Percentiles rank a stretch among this genome's conserved stretches.
Evolutionary conservation across 2,797 vertebrate species (phyloP).

Genomic region (Onychomys arenicola): DNA sequence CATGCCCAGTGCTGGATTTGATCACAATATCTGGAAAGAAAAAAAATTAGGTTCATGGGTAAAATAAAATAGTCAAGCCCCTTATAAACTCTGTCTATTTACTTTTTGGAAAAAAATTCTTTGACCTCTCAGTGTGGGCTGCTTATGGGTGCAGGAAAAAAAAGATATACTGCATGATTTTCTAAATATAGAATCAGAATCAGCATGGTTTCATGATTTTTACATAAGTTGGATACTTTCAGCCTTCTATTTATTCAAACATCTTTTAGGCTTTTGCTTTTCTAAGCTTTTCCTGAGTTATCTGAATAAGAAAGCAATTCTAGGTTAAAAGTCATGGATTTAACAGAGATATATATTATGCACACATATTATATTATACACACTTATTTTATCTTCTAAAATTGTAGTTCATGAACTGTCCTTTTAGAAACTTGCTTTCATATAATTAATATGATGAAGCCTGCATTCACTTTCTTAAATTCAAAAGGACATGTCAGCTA

Average conservation of each 20-base stretch:
- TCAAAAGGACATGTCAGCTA: background rate
- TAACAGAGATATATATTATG: background rate
- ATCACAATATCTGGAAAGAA: background rate
- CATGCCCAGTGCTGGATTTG: background rate
- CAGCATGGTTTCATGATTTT: background rate
- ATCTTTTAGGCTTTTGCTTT: background rate
- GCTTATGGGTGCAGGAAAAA: background rate
- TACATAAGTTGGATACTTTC: background rate
- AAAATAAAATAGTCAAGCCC: background rate
- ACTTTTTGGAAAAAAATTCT: background rate
- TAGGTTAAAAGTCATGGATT: background rate
- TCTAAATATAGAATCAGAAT: background rate
- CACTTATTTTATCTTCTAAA: background rate
- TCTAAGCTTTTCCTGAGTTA: background rate
- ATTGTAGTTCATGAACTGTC: background rate
- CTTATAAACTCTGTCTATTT: background rate
- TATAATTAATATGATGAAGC: background rate
- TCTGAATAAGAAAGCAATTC: background rate
- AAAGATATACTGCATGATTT: background rate
- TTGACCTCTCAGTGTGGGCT: background rate
- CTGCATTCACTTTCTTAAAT: conserved; percentile 2
- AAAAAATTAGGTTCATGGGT: background rate
- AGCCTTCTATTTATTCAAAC: background rate
- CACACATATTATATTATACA: background rate
- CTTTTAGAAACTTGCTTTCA: conserved; percentile 37